Conservation (phyloP, 2,113 vertebrate species). For the Actenoides hombroni region DNA sequence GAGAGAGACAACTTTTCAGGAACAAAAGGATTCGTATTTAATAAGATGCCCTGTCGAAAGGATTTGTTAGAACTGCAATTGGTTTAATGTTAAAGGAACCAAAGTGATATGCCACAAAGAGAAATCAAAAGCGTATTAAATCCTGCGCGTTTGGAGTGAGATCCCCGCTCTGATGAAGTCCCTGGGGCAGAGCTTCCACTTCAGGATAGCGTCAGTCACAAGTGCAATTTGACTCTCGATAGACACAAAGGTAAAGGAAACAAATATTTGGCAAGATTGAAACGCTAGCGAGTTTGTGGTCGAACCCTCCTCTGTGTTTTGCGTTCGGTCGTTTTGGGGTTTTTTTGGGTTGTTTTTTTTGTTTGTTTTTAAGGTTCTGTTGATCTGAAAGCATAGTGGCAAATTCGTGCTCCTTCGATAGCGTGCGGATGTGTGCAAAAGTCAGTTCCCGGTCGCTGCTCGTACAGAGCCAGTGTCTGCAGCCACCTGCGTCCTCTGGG, state of each 20-base stretch:
- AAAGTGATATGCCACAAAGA: conserved; percentile 33
- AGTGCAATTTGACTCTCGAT: conserved; percentile 72
- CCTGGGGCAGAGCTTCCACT: conserved; percentile 23
- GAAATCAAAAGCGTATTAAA: neutral
- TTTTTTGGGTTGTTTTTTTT: neutral
- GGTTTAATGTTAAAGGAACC: conserved; percentile 22
- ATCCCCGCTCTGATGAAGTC: neutral
- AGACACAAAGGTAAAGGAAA: conserved; percentile 62
- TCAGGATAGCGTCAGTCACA: conserved; percentile 51
- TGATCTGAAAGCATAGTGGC: conserved; percentile 53
- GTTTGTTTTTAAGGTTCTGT: conserved; percentile 44
- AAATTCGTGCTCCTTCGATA: conserved; percentile 33
- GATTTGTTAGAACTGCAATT: neutral
- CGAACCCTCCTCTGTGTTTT: neutral
- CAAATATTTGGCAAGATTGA: conserved; percentile 28
- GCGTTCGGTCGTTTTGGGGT: neutral
- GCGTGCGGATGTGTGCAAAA: conserved; percentile 11
- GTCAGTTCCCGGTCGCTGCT: conserved; percentile 48
- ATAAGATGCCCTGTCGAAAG: conserved; percentile 14
- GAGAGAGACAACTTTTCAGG: conserved; percentile 27
- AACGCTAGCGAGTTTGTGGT: conserved; percentile 36
- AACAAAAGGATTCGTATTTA: neutral
- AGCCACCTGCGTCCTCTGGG: neutral
- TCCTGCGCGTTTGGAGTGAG: neutral
- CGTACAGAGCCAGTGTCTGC: conserved; percentile 33